phyloP scores from a whole-genome alignment of 2,113 vertebrate species.

The Nesogale talazaci region DNA sequence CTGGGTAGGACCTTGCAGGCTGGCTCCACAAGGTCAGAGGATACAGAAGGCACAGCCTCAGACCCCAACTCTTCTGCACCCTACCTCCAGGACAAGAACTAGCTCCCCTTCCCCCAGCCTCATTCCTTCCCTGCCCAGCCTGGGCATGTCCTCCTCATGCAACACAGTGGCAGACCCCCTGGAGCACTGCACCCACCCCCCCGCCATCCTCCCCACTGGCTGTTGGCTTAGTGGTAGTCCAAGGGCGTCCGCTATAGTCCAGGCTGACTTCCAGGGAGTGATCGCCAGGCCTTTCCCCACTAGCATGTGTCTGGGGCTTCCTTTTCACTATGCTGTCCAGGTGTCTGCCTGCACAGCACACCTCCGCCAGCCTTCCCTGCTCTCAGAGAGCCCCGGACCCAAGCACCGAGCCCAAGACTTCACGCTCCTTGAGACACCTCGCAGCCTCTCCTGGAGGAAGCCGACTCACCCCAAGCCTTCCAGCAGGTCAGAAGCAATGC shows the following conservation, averaged over 20 bases:
- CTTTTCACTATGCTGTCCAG: not conserved
- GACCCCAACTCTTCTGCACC: not conserved
- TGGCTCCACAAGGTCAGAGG: not conserved
- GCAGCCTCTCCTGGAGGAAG: too few species aligned
- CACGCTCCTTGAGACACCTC: not conserved
- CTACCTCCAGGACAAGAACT: not conserved
- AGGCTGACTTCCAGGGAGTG: not conserved
- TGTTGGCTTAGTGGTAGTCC: not conserved
- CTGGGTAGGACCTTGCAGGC: not conserved
- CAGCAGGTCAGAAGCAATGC: too few species aligned
- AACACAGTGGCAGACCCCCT: not conserved
- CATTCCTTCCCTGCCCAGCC: not conserved
- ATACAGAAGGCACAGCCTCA: not conserved
- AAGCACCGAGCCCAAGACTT: not conserved
- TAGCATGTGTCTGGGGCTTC: not conserved
- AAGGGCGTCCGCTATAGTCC: not conserved
- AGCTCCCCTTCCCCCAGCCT: not conserved
- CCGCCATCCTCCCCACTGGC: too few species aligned
- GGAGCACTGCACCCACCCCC: rapidly evolving
- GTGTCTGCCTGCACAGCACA: not conserved
- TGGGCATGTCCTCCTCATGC: not conserved
- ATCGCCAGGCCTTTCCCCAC: not conserved
- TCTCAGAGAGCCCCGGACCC: not conserved
- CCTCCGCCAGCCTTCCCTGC: not conserved
- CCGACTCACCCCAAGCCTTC: too few species aligned